A percentile compares a stretch with the other conserved stretches of the same genome.
Evolutionary conservation across 2,888 invertebrate genomes (phyloP).

Genomic region (Chesias legatella): DNA sequence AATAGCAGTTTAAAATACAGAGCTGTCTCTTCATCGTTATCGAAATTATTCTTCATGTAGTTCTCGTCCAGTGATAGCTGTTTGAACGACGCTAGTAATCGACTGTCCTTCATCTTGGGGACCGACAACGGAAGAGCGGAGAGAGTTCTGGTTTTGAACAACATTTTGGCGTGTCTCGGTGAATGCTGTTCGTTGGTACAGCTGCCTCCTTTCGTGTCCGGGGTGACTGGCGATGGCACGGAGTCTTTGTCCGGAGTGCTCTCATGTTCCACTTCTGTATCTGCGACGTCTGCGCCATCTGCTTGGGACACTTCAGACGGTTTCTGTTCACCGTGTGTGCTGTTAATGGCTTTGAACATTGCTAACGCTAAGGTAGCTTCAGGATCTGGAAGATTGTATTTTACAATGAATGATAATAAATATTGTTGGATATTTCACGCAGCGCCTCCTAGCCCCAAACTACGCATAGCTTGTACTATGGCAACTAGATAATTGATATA

Average conservation of each 20-base stretch:
- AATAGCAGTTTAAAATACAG: slow-evolving; percentile 88
- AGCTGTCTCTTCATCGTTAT: slow-evolving; percentile 81
- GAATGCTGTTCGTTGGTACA: slow-evolving; percentile 53
- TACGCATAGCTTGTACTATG: too few species aligned
- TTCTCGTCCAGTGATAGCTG: slow-evolving; percentile 68
- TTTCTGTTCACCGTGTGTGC: slow-evolving; percentile 43
- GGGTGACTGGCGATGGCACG: slow-evolving; percentile 52
- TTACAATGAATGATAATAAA: too few species aligned
- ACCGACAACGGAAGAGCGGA: slow-evolving; percentile 65
- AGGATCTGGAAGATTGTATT: slow-evolving; percentile 52
- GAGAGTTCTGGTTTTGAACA: slow-evolving; percentile 69
- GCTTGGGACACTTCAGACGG: slow-evolving; percentile 43
- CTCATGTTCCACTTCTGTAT: slow-evolving; percentile 59
- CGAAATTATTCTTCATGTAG: slow-evolving; percentile 63
- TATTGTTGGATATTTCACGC: too few species aligned
- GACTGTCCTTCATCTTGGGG: slow-evolving; percentile 58
- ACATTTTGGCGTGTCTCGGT: slow-evolving; percentile 63
- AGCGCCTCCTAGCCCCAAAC: too few species aligned
- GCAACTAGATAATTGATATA: too few species aligned
- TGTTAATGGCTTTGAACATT: slow-evolving; percentile 50
- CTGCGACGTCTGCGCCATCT: slow-evolving; percentile 39
- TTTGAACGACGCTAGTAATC: slow-evolving; percentile 63
- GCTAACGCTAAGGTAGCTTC: slow-evolving; percentile 60
- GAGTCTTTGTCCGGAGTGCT: slow-evolving; percentile 59
- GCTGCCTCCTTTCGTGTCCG: slow-evolving; percentile 57